phyloP scores from a whole-genome alignment of 2,113 vertebrate species.

The Engraulis encrasicolus region DNA sequence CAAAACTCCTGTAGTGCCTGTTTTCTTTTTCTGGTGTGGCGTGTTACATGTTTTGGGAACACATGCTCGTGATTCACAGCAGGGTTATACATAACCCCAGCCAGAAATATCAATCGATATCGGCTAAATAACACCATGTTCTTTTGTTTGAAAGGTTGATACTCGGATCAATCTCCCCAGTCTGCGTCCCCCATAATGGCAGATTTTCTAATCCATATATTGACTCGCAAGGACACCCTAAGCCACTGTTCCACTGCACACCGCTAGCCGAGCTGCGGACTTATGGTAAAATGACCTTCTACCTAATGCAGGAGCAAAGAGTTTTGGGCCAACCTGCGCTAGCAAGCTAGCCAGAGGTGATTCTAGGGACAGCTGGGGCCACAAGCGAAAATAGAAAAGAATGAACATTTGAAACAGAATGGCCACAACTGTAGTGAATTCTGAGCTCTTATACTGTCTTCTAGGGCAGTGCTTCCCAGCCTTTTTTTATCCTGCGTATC shows the following conservation, averaged over 20 bases:
- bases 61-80: not conserved
- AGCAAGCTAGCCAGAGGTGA: too few species aligned
- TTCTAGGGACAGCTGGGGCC: too few species aligned
- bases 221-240: constrained; percentile 35
- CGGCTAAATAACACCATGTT: constrained; percentile 8
- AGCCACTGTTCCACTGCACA: constrained; percentile 30
- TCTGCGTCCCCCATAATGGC: constrained; percentile 5
- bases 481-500: too few species aligned
- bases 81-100: not conserved
- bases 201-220: constrained; percentile 33
- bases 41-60: not conserved
- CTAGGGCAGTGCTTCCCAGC: too few species aligned
- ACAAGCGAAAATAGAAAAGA: too few species aligned
- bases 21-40: not conserved
- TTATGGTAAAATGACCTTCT: constrained; percentile 20
- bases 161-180: constrained; percentile 31
- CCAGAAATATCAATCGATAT: constrained; percentile 9
- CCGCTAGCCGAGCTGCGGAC: constrained; percentile 30
- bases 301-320: not conserved
- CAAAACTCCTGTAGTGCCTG: not conserved
- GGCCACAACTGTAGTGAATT: too few species aligned
- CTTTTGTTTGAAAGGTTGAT: constrained; percentile 25
- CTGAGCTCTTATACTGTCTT: too few species aligned
- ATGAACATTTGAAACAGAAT: too few species aligned
- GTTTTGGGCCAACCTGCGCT: too few species aligned